Percentiles rank a stretch among this genome's conserved stretches.
Conservation (phyloP, 2,888 invertebrate genomes). For the Drepana falcataria region DNA sequence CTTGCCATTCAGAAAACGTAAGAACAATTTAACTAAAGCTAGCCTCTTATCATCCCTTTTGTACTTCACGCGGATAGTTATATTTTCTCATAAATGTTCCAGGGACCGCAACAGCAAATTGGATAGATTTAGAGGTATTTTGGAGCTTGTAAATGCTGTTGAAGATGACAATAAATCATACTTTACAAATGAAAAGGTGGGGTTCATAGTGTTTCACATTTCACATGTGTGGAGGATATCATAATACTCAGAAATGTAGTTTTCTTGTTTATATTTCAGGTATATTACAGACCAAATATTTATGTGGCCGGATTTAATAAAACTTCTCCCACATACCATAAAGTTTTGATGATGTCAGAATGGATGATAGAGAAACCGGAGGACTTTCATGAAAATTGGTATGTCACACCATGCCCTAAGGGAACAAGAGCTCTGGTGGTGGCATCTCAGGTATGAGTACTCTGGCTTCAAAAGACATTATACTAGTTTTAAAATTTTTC, state of each 20-base stretch:
- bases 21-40: slow-evolving; percentile 6
- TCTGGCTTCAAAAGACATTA: no score
- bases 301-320: slow-evolving; percentile 68
- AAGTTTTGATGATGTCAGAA: slow-evolving; percentile 92
- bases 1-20: slow-evolving; percentile 80
- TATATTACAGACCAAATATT: slow-evolving; percentile 49
- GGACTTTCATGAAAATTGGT: slow-evolving; percentile 85
- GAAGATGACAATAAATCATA: slow-evolving; percentile 19
- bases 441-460: slow-evolving; percentile 78
- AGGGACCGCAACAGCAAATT: slow-evolving; percentile 68
- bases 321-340: slow-evolving; percentile 43
- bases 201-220: no score
- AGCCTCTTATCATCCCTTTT: no score
- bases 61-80: no score
- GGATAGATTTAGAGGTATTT: slow-evolving; percentile 74
- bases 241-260: no score
- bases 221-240: no score
- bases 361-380: slow-evolving; percentile 94
- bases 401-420: slow-evolving; percentile 87
- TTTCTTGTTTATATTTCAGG: slow-evolving; percentile 27
- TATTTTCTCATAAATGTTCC: slow-evolving; percentile 20
- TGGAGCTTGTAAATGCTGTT: slow-evolving; percentile 53
- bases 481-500: no score
- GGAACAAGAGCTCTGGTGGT: slow-evolving; percentile 91
- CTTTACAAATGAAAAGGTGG: slow-evolving; percentile 11